These are phyloP conservation scores for Scyliorhinus canicula DNA, from an alignment of 2,797 vertebrate genomes.

Conservation along the genomic window DNA sequence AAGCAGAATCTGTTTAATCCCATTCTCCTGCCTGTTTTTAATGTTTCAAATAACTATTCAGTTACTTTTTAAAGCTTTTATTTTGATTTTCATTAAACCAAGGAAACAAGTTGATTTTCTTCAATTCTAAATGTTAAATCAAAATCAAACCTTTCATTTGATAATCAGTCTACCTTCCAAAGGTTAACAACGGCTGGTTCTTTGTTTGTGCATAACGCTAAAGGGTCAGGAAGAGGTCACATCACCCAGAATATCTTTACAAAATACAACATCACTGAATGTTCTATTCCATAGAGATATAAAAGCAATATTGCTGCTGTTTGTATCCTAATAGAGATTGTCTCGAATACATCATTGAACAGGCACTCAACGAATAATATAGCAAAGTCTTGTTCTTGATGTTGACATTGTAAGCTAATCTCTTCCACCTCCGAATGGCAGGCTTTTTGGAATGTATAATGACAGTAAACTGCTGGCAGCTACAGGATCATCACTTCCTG, in stretches of 20 bases:
- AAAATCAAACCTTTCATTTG: background rate
- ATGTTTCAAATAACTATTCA: background rate
- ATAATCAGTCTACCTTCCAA: background rate
- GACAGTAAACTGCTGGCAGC: background rate
- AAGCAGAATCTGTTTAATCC: background rate
- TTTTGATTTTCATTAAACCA: background rate
- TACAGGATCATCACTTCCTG: background rate
- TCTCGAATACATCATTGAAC: background rate
- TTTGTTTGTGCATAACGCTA: background rate
- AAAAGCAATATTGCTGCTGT: background rate
- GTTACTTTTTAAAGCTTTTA: background rate
- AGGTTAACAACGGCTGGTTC: background rate
- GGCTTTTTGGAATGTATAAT: background rate
- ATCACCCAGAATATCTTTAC: background rate
- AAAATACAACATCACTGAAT: background rate
- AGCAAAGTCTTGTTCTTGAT: background rate
- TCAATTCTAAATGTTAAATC: background rate
- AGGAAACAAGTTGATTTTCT: background rate
- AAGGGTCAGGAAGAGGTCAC: background rate
- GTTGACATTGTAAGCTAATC: slow-evolving; percentile 11
- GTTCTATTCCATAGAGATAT: background rate
- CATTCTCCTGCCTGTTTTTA: background rate
- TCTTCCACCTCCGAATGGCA: background rate
- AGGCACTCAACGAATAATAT: background rate
- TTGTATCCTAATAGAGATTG: background rate